Base-by-base conservation (phyloP, 2,797 vertebrate genomes). In the Danio aesculapii region DNA sequence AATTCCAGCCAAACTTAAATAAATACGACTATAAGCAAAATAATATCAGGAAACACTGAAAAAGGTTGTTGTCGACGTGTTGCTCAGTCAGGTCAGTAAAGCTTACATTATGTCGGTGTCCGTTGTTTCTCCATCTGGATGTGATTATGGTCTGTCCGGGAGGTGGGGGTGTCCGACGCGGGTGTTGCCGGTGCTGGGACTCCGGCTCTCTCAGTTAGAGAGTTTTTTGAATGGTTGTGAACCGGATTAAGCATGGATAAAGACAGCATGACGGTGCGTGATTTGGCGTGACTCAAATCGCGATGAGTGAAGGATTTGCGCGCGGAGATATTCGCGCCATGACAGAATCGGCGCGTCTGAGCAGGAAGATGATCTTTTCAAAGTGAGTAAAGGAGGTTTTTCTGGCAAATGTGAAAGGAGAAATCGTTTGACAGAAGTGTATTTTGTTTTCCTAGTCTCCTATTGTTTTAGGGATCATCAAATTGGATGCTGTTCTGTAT, bases 81-180 rank as follows among this genome's bases (percentile, higher is more conserved):
- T 30, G 30, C 30, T 30, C 30, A 30, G 30, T 30, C 30, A 30
- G 30, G 30, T 30, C 30, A 30, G 30, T 30, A 30, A 30, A 30
- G 30, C 30, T 30, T 30, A 30, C 30, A 30, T 30, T 30, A 30
- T 30, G 30, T 30, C 30, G 30, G 30, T 30, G 30, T 30, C 30
- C 30, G 30, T 1, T 30, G 30, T 30, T 30, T 30, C 30, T 30
- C 30, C 88, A 89, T 87, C 87, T 90, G 88, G 84, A 81, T 73
- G 47, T 75, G 80, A 86, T 90, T 87, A 87, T 39, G 8, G 81
- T 53, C 76, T 81, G 76, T 30, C 47, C 68, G 47, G 84, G 75
- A 81, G 67, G 84, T 66, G 75, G 49, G 77, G 62, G 72, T 67
- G 69, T 43, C 52, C 75, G 21, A 58, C 74, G 82, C 80, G 82